Evolutionary conservation across 2,888 invertebrate species (phyloP), one percentile per base, ranked within the genome.

Genomic region (Brachypalpus laphriformis): DNA sequence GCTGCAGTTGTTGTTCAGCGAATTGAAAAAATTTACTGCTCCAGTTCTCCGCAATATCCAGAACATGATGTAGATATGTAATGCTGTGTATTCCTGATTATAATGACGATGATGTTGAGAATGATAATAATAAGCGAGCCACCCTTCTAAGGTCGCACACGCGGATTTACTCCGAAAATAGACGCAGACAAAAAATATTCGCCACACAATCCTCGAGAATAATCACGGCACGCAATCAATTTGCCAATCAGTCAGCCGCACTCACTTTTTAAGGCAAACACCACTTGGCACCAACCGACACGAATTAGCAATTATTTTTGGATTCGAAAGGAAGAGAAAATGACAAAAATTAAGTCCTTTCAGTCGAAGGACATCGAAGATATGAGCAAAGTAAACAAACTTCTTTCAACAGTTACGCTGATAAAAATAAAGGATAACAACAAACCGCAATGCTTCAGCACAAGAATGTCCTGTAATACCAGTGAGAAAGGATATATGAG

Each of bases 11-110:
- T 89, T 89, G 87, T 89, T 89, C 72, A 90, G 87, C 74, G 89
- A 90, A 88, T 89, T 90, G 88, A 90, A 90, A 85, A 89, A 90
- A 88, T 90, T 91, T 81, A 88, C 90, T 76, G 90, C 90, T 83
- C 90, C 90, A 75, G 90, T 90, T 57, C 89, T 88, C 82, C 90
- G 88, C 82, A 90, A 87, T 85, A 90, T 90, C 90, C 90, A 90
- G 88, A 90, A 90, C 90, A 90, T 90, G 78, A 59, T 88, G 85
- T 47, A 34, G 66, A 31, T 85, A 45, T 72, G 57, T 75, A n/a
- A 28, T 54, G 22, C 16, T 54, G 14, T 18, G 40, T 68, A 31
- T 65, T n/a, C 49, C 22, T 22, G 34, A 37, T 22, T 3, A 28
- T 14, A 54, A 34, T 40, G 37, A 45, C 34, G 59, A 8, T n/a